Conservation (phyloP, 2,888 invertebrate genomes). For the Orthosia cruda region DNA sequence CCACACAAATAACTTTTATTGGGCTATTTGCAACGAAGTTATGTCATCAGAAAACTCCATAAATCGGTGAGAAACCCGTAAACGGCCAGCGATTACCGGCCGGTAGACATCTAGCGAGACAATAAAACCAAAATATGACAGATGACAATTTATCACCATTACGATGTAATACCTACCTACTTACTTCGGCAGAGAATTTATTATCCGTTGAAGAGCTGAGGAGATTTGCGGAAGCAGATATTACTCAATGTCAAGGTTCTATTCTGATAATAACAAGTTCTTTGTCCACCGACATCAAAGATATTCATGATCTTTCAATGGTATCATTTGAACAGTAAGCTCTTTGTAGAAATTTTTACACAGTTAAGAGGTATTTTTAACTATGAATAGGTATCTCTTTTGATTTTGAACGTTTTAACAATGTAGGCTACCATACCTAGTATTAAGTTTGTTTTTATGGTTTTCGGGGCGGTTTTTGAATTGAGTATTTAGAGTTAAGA, state of each 20-base stretch:
- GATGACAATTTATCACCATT: slow-evolving; percentile 81
- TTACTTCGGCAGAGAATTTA: slow-evolving; percentile 80
- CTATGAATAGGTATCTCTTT: not conserved
- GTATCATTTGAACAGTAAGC: slow-evolving; percentile 62
- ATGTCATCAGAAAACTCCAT: slow-evolving; percentile 86
- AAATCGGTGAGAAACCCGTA: slow-evolving; percentile 85
- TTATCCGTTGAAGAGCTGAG: slow-evolving; percentile 78
- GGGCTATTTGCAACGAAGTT: slow-evolving; percentile 87
- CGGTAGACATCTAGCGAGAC: slow-evolving; percentile 79
- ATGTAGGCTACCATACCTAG: not conserved
- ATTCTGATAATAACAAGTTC: slow-evolving; percentile 75
- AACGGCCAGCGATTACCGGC: slow-evolving; percentile 83
- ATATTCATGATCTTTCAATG: slow-evolving; percentile 49
- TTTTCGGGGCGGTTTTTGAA: no score
- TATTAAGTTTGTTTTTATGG: no score
- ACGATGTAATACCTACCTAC: slow-evolving; percentile 79
- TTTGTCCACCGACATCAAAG: slow-evolving; percentile 71
- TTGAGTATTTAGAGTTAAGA: no score
- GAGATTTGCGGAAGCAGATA: slow-evolving; percentile 80
- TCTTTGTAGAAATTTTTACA: slow-evolving; percentile 17
- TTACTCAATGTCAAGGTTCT: slow-evolving; percentile 82
- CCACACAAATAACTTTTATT: slow-evolving; percentile 88
- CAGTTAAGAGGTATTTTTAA: slow-evolving; percentile 12
- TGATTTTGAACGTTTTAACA: not conserved
- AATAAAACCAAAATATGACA: slow-evolving; percentile 86